These are phyloP conservation scores for Betta splendens DNA, from an alignment of 2,797 vertebrate species.

Conservation along the genomic window DNA sequence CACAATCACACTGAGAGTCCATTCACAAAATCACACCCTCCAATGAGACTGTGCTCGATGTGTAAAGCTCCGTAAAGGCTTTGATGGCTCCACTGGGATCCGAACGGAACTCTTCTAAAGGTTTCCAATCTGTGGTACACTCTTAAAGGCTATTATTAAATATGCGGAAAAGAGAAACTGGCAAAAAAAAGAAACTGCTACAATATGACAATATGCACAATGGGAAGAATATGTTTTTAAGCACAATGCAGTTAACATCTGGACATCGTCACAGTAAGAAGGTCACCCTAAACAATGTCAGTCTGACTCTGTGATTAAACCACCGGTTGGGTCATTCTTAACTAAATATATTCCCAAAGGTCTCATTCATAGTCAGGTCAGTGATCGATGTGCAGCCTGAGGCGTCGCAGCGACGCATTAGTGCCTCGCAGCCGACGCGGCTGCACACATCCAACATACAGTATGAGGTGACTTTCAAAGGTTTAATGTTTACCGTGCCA, in stretches of 20 bases:
- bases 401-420: background rate
- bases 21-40: slow-evolving; percentile 3
- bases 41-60: slow-evolving; percentile 4
- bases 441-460: background rate
- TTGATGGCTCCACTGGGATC: background rate
- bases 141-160: background rate
- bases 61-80: background rate
- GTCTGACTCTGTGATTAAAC: background rate
- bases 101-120: background rate
- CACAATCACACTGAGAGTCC: background rate
- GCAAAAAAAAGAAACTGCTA: too few species aligned
- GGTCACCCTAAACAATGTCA: too few species aligned
- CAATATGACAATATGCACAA: too few species aligned
- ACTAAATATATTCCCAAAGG: background rate
- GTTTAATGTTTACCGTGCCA: background rate
- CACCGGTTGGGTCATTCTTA: background rate
- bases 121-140: too few species aligned
- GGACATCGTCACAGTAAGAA: background rate
- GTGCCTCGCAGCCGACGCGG: too few species aligned
- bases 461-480: background rate
- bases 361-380: background rate
- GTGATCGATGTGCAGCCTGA: background rate
- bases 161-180: background rate
- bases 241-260: background rate
- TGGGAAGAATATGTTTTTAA: too few species aligned